These are phyloP conservation scores for Nomada fucata DNA, from an alignment of 2,888 invertebrate genomes.

Conservation along the genomic window DNA sequence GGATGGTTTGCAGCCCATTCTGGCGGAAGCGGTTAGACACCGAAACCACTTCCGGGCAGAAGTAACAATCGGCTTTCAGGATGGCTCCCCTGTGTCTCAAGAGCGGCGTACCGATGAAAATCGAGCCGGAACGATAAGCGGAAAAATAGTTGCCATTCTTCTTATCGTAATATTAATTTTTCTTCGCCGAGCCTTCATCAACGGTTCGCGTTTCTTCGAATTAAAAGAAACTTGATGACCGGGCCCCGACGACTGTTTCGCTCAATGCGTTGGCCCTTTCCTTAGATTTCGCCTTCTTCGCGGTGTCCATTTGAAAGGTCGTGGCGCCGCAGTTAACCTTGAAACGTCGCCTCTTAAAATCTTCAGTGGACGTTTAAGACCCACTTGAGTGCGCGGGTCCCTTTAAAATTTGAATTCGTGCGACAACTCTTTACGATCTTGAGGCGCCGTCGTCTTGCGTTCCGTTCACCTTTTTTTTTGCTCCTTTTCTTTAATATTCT, in stretches of 20 bases:
- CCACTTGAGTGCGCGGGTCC: conserved; percentile 8
- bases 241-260: neutral
- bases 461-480: neutral
- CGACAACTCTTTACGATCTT: conserved; percentile 27
- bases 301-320: neutral
- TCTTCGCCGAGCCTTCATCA: conserved; percentile 23
- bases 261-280: neutral
- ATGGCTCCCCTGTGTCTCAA: conserved; percentile 55
- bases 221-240: neutral
- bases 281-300: neutral
- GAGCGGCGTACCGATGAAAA: conserved; percentile 66
- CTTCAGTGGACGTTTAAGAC: conserved; percentile 18
- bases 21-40: conserved; percentile 68
- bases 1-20: conserved; percentile 56
- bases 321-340: conserved; percentile 15
- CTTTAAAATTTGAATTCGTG: conserved; percentile 39
- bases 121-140: conserved; percentile 42
- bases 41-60: conserved; percentile 74
- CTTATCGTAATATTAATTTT: conserved; percentile 61
- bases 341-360: conserved; percentile 12
- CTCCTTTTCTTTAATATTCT: conserved; percentile 8
- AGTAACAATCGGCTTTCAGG: conserved; percentile 64
- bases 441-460: conserved; percentile 5
- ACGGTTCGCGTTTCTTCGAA: conserved; percentile 29
- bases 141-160: conserved; percentile 49